phyloP scores from a whole-genome alignment of 2,888 invertebrate genomes.

The Gnatocerus cornutus region DNA sequence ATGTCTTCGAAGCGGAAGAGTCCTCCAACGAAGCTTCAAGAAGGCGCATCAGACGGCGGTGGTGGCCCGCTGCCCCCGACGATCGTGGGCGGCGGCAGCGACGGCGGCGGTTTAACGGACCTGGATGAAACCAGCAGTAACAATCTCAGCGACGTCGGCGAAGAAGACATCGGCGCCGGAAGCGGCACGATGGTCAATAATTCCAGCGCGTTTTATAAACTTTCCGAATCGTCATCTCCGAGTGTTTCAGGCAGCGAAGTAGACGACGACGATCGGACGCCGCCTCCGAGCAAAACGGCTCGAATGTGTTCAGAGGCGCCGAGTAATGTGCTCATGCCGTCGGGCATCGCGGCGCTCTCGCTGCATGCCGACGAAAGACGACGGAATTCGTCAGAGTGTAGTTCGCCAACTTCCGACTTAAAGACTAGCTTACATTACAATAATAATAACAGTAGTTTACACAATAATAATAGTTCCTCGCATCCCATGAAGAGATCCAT shows the following conservation, averaged over 20 bases:
- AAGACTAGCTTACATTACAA: slow-evolving; percentile 76
- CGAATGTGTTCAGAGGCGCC: slow-evolving; percentile 63
- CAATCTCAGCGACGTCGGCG: slow-evolving; percentile 76
- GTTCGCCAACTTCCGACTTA: slow-evolving; percentile 80
- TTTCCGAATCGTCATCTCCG: slow-evolving; percentile 69
- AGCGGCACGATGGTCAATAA: slow-evolving; percentile 63
- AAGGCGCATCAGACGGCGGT: slow-evolving; percentile 77
- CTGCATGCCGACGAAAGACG: slow-evolving; percentile 74
- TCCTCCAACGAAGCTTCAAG: slow-evolving; percentile 93
- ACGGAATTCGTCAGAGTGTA: slow-evolving; percentile 80
- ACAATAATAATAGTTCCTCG: slow-evolving; percentile 76
- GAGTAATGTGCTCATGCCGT: slow-evolving; percentile 62
- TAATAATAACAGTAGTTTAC: slow-evolving; percentile 78
- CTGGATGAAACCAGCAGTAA: slow-evolving; percentile 76
- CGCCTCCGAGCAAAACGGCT: slow-evolving; percentile 69
- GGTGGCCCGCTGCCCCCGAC: slow-evolving; percentile 61
- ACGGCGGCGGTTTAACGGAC: slow-evolving; percentile 74
- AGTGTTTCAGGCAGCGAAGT: slow-evolving; percentile 71
- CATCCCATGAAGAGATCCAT: slow-evolving; percentile 85
- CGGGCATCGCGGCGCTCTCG: slow-evolving; percentile 69
- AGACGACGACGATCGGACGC: slow-evolving; percentile 69
- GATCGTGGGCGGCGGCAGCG: slow-evolving; percentile 73
- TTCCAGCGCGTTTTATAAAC: slow-evolving; percentile 68
- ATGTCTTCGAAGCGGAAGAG: slow-evolving; percentile 98
- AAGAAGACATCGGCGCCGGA: slow-evolving; percentile 71